phyloP scores from a whole-genome alignment of 2,113 vertebrate genomes.

The Nerophis ophidion region DNA sequence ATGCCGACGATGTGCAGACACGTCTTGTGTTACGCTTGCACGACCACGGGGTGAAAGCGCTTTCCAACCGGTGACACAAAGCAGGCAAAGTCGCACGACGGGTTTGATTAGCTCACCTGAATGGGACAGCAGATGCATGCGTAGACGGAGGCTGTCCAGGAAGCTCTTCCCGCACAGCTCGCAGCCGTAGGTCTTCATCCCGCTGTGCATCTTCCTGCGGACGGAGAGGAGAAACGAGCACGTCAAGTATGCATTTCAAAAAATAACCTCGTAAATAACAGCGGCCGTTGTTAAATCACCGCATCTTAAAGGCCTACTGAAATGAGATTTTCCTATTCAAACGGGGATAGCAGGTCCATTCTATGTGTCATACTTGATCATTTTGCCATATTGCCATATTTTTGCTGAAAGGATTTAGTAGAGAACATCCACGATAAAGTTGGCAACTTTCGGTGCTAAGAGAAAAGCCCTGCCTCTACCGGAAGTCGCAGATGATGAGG shows the following conservation, averaged over 20 bases:
- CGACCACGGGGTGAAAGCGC: conserved; percentile 20
- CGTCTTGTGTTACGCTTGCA: conserved; percentile 20
- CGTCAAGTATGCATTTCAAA: conserved; percentile 17
- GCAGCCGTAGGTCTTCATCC: conserved; percentile 97
- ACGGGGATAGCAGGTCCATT: no score
- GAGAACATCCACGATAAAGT: no score
- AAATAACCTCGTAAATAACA: conserved; percentile 37
- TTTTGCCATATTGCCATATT: no score
- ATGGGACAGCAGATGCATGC: conserved; percentile 98
- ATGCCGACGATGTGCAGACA: conserved; percentile 39
- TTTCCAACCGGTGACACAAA: conserved; percentile 3
- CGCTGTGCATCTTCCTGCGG: conserved; percentile 95
- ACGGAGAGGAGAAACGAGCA: conserved; percentile 31
- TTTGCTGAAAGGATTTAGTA: no score
- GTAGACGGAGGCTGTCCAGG: conserved; percentile 94
- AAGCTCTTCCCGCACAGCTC: conserved; percentile 97
- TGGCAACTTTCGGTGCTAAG: no score
- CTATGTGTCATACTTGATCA: no score
- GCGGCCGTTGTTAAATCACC: conserved; percentile 27
- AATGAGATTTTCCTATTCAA: no score
- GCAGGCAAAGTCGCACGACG: not conserved
- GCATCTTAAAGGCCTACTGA: conserved; percentile 33
- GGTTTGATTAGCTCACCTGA: conserved; percentile 77
- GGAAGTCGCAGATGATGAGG: no score
- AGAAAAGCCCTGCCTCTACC: no score